Base-by-base conservation (phyloP, 2,113 vertebrate species). In the Cyanoramphus novaezelandiae region DNA sequence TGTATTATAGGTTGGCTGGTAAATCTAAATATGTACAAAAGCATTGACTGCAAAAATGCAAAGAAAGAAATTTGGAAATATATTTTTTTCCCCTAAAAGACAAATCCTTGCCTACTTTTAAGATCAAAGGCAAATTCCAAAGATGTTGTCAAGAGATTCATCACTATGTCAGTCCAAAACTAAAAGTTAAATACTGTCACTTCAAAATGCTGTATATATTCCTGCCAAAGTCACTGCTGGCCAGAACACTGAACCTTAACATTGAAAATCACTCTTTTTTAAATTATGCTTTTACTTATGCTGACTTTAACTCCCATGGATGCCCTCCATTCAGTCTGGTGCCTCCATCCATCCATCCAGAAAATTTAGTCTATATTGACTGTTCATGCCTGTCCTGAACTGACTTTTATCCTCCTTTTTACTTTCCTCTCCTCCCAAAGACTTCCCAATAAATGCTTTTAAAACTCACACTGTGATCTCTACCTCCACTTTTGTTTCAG, bases 401-500 rank as follows among this genome's bases (percentile, higher is more conserved):
- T 91, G 24, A 43, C 27, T 86, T 70, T 50, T 68, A 49, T 16
- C 33, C 64, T 81, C 64, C 55, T 89, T 91, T 83, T 82, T 25
- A 74, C 24, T 64, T 88, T 92, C 52, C 75, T 18, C 23, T 91
- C 46, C 44, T 65, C 63, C 47, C 44, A 29, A 9, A 83, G 70
- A 67, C 70, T 93, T 93, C 50, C 41, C 39, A 76, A 80, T 60
- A 91, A 93, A 85, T 50, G 50, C 60, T 46, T 91, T 90, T 76
- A 75, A 83, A 92, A 80, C 25, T 82, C 72, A 71, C 31, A 10
- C 59, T 74, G 31, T 91, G 78, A 85, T 89, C 53, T 47, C 20
- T 60, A 59, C 64, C 39, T 84, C 63, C 49, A 50, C 72, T 92
- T 82, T 60, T 91, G 62, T 95, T 94, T 96, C 86, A 74, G 35